Evolutionary conservation across 2,888 invertebrate genomes (phyloP), one percentile per base, ranked within the genome.

Genomic region (Oxytorus armatus): DNA sequence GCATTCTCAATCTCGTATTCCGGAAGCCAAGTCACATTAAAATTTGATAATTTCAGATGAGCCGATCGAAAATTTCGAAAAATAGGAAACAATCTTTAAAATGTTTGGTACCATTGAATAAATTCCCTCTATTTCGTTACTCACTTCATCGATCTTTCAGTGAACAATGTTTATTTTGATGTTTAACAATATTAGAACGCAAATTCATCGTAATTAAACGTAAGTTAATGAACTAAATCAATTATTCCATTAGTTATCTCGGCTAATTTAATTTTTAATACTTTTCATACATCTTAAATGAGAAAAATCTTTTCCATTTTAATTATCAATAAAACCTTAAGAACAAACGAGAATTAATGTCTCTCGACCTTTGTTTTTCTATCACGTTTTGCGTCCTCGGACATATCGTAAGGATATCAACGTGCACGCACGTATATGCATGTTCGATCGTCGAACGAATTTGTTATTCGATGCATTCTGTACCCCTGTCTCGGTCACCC

Each of bases 401-500:
- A 63, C 18, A 53, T 36, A 36, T 29, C 23, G 23, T 23, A 63
- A 59, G 42, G 65, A 55, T 74, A 74, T 53, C 74, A 39, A 11
- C 21, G 36, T 44, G 16, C 63, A 55, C 65, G 55, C 74, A 55
- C 55, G 55, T 55, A 65, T 18, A 44, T 11, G 44, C 23, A 44
- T 49, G 66, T 70, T 70, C 51, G 44, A 70, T 73, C 72, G 29
- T 16, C 8, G 5, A 66, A 57, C 66, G 59, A 72, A 78, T 78
- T 78, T 73, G 66, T 78, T 73, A 78, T 73, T 72, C 77, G 57
- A 65, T 66, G 66, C 66, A 72, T 70, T 70, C 77, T 69, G 70
- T 49, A 18, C 72, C 25, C 39, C 49, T 33, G 47, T 73, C 66
- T 73, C 66, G 65, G 59, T 77, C 69, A 63, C 55, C 39, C 73